These are phyloP conservation scores for Drosophila parthenogenetica DNA, from an alignment of 2,888 invertebrate genomes.

Conservation along the genomic window DNA sequence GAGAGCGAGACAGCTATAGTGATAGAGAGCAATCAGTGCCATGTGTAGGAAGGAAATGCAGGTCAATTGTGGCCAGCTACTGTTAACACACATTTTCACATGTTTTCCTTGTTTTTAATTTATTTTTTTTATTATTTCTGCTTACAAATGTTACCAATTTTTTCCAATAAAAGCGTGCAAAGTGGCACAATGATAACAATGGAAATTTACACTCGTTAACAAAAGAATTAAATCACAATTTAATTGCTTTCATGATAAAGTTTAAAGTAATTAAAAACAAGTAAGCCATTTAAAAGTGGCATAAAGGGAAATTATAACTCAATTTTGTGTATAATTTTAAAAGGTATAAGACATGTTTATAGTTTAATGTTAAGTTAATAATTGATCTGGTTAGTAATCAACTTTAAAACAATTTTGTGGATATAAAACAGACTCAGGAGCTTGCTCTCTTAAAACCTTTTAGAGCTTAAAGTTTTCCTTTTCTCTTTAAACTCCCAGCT, in stretches of 20 bases:
- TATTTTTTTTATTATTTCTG: slow-evolving; percentile 12
- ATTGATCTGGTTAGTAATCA: too few relatives aligned
- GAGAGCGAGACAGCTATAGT: background rate
- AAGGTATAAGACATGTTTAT: background rate
- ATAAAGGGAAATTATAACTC: too few relatives aligned
- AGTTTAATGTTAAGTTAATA: background rate
- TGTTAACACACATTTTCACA: slow-evolving; percentile 25
- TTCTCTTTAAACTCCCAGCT: too few relatives aligned
- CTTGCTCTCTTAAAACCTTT: too few relatives aligned
- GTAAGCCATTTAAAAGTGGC: background rate
- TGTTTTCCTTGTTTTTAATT: background rate
- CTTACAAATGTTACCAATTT: slow-evolving; percentile 51
- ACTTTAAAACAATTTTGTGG: too few relatives aligned
- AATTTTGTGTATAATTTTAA: too few relatives aligned
- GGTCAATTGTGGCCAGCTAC: slow-evolving; percentile 58
- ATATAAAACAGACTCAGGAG: too few relatives aligned
- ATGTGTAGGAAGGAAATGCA: slow-evolving; percentile 47
- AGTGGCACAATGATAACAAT: slow-evolving; percentile 38
- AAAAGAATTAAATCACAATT: background rate
- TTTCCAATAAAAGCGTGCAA: slow-evolving; percentile 45
- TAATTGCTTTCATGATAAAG: background rate
- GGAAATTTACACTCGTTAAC: slow-evolving; percentile 32
- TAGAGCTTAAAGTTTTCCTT: too few relatives aligned
- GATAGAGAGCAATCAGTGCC: slow-evolving; percentile 57
- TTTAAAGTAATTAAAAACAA: background rate